A percentile compares a stretch with the other conserved stretches of the same genome.
These are phyloP conservation scores for Zophobas morio DNA, from an alignment of 1,140 invertebrate species.

Conservation along the genomic window DNA sequence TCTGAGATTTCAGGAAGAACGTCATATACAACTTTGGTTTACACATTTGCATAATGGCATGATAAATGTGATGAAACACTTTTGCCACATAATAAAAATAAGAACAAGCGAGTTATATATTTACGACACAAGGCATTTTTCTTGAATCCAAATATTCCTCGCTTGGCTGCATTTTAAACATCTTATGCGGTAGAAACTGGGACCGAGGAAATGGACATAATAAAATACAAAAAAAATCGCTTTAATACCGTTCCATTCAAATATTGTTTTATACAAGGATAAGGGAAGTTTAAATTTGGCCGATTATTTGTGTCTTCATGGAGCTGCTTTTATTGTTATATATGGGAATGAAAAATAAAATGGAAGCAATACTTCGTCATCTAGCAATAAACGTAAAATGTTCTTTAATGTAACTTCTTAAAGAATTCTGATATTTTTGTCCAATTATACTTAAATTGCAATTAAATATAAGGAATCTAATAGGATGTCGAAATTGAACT, in stretches of 20 bases:
- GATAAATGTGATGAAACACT: conserved; percentile 41
- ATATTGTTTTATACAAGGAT: neutral
- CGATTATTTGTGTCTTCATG: neutral
- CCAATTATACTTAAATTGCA: no score
- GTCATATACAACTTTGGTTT: conserved; percentile 3
- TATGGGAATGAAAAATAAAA: neutral
- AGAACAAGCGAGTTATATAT: conserved; percentile 14
- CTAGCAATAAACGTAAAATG: no score
- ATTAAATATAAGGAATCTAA: no score
- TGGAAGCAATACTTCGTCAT: no score
- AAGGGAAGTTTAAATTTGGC: neutral
- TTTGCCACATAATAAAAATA: conserved; percentile 34
- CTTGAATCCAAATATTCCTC: conserved; percentile 14
- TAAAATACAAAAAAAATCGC: conserved; percentile 12
- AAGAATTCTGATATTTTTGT: no score
- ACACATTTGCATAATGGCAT: conserved; percentile 28
- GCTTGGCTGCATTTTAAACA: conserved; percentile 14
- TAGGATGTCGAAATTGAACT: no score
- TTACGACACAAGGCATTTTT: conserved; percentile 1
- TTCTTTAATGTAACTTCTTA: no score
- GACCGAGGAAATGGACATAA: conserved; percentile 4
- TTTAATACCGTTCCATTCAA: conserved; percentile 7
- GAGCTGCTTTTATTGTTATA: neutral
- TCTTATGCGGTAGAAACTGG: neutral
- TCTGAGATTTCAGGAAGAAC: neutral